Conservation (phyloP, 2,113 vertebrate genomes). For the Picathartes gymnocephalus region DNA sequence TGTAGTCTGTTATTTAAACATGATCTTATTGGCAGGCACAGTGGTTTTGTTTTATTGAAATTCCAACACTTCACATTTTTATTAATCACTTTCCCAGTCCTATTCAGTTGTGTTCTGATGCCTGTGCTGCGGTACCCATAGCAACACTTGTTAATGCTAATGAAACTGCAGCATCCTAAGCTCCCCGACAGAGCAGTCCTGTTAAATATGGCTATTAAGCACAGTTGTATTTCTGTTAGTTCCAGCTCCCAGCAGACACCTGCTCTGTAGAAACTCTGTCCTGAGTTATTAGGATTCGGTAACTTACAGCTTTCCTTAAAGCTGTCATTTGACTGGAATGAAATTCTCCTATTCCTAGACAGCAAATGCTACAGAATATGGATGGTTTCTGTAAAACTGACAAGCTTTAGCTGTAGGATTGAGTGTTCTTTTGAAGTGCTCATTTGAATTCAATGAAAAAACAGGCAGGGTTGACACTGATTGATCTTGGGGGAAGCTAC, state of each 20-base stretch:
- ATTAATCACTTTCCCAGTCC: slow-evolving; percentile 55
- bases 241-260: slow-evolving; percentile 61
- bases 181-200: slow-evolving; percentile 71
- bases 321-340: background rate
- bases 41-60: slow-evolving; percentile 56
- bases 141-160: slow-evolving; percentile 80
- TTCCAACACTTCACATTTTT: slow-evolving; percentile 48
- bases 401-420: slow-evolving; percentile 20
- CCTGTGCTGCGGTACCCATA: slow-evolving; percentile 72
- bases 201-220: slow-evolving; percentile 72
- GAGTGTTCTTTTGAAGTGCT: slow-evolving; percentile 46
- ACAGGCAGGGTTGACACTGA: background rate
- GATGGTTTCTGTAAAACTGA: background rate
- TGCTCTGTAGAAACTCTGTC: slow-evolving; percentile 36
- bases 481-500: slow-evolving; percentile 26
- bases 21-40: background rate
- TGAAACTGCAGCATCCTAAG: slow-evolving; percentile 73
- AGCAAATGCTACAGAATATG: background rate
- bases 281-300: slow-evolving; percentile 13
- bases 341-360: background rate
- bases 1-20: slow-evolving; percentile 10
- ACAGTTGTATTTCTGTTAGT: slow-evolving; percentile 66
- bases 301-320: slow-evolving; percentile 50
- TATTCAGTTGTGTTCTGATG: slow-evolving; percentile 64
- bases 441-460: slow-evolving; percentile 57